phyloP scores from a whole-genome alignment of 2,888 invertebrate species.

The Teleiodes luculella region DNA sequence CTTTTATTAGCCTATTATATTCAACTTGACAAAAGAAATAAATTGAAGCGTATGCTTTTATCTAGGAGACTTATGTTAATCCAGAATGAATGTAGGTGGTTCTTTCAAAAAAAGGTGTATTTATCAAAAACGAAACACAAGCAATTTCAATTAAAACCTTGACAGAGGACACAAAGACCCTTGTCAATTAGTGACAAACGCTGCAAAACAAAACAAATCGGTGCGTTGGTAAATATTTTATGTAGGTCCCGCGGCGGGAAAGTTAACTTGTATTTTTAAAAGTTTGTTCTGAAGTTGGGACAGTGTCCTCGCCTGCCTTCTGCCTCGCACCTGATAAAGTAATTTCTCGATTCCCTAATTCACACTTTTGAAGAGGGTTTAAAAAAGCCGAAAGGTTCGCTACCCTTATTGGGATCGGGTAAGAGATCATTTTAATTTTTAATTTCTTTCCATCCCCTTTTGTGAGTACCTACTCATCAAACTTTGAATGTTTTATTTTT shows the following conservation, averaged over 20 bases:
- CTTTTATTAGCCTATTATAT: constrained; percentile 4
- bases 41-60: no score
- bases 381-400: constrained; percentile 61
- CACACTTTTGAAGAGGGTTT: constrained; percentile 72
- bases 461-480: neutral
- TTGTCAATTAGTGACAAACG: constrained; percentile 65
- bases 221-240: constrained; percentile 63
- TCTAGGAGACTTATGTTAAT: neutral
- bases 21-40: neutral
- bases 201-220: constrained; percentile 53
- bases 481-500: neutral
- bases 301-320: constrained; percentile 48
- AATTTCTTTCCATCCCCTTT: constrained; percentile 29
- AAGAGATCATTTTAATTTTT: constrained; percentile 53
- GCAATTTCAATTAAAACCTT: constrained; percentile 46
- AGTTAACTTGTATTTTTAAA: constrained; percentile 77
- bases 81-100: neutral
- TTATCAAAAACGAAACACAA: constrained; percentile 21
- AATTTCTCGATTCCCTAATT: constrained; percentile 73
- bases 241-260: constrained; percentile 50
- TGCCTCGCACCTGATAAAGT: constrained; percentile 70
- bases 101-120: neutral
- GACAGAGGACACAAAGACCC: constrained; percentile 51
- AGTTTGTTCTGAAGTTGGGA: constrained; percentile 64
- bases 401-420: constrained; percentile 53